Evolutionary conservation across 2,888 invertebrate species (phyloP).

Genomic region (Caenorhabditis imperialis): DNA sequence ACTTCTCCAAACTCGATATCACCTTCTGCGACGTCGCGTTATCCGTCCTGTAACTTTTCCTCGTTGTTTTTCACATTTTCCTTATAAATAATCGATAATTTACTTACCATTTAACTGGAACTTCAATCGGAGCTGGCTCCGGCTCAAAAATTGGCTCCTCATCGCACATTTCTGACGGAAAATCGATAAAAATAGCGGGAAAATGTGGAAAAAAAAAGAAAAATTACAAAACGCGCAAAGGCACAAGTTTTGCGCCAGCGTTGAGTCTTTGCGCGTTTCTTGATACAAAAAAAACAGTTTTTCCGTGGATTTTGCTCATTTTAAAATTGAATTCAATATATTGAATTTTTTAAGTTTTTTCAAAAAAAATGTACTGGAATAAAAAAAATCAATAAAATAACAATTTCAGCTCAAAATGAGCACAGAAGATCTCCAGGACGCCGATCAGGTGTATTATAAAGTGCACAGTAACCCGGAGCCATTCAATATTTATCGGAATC

Average conservation of each 20-base stretch:
- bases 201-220: background rate
- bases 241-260: slow-evolving; percentile 3
- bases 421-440: background rate
- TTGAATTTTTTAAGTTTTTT: too few species aligned
- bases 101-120: slow-evolving; percentile 17
- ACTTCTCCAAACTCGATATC: slow-evolving; percentile 27
- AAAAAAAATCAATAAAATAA: too few species aligned
- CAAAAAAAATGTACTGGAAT: too few species aligned
- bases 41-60: slow-evolving; percentile 36
- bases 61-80: background rate
- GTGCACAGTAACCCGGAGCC: slow-evolving; percentile 2
- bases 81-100: too few species aligned
- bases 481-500: slow-evolving; percentile 4
- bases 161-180: background rate
- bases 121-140: too few species aligned
- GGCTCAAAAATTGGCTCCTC: background rate
- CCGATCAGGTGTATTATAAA: background rate
- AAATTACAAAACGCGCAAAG: slow-evolving; percentile 4
- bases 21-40: slow-evolving; percentile 31
- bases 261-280: background rate
- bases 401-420: too few species aligned
- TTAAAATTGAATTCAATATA: too few species aligned
- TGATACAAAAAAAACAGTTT: background rate
- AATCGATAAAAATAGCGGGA: slow-evolving; percentile 3
- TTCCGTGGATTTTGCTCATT: too few species aligned